phyloP scores from a whole-genome alignment of 2,888 invertebrate genomes.

The Athalia cordata region DNA sequence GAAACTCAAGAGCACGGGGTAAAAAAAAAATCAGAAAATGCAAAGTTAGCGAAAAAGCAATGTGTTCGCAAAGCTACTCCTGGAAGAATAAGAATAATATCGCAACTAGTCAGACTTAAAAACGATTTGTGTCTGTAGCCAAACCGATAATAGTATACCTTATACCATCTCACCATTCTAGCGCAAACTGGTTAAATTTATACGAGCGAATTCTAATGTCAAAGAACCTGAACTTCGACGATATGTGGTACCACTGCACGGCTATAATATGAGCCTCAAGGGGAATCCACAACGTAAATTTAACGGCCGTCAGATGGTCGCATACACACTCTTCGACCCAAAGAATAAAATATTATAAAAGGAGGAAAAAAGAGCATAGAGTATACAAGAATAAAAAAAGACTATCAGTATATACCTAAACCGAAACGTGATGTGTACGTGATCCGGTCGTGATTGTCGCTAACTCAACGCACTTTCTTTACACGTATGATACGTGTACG shows the following conservation, averaged over 20 bases:
- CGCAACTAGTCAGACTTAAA: no score
- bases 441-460: constrained; percentile 39
- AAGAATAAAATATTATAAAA: constrained; percentile 22
- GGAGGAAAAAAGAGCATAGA: neutral
- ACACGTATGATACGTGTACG: constrained; percentile 12
- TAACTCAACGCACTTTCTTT: constrained; percentile 13
- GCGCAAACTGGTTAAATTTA: constrained; percentile 37
- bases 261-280: constrained; percentile 18
- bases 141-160: neutral
- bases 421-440: constrained; percentile 27
- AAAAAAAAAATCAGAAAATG: no score
- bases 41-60: neutral
- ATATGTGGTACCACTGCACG: neutral
- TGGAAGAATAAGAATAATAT: no score
- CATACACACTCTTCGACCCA: neutral
- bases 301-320: constrained; percentile 13
- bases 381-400: neutral
- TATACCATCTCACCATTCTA: constrained; percentile 18
- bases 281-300: constrained; percentile 12
- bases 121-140: neutral
- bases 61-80: neutral
- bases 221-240: constrained; percentile 24
- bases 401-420: neutral
- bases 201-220: constrained; percentile 37
- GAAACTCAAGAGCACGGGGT: no score